Base-by-base conservation (phyloP, 2,797 vertebrate species). In the Uromys caudimaculatus region DNA sequence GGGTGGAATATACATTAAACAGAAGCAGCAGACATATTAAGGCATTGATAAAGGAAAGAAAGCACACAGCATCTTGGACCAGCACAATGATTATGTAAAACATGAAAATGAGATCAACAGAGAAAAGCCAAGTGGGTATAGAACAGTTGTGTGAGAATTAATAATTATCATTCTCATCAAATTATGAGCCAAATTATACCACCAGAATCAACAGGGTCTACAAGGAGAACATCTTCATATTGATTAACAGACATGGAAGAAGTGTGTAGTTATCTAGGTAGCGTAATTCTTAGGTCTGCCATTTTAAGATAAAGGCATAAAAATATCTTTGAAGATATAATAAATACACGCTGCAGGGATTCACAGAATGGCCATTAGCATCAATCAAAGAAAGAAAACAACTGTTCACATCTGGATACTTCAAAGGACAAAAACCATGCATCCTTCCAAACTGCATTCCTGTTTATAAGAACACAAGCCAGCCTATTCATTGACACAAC, bases 281-380 rank as follows among this genome's bases (percentile, higher is more conserved):
- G 41, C 38, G 50, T 7, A 75, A 23, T 10, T 71, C 8, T 47
- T 54, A 44, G 1, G 5, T 93, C 38, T 77, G 23, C 9, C 11
- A 38, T 32, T 79, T 95, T 75, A 75, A 93, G 56, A 73, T 62
- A 87, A 83, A 95, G 24, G 16, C 13, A 62, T 9, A 82, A 44
- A 10, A 35, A 60, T 75, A 86, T 81, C 13, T 86, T 90, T 27
- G 44, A 94, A 91, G 35, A 78, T 54, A 4, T 13, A 47, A 14
- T 73, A 29, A 32, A 47, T 75, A 4, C 81, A 69, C 95, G 29
- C 44, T n/a, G 32, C 11, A 60, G 23, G 19, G 35, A 79, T 67
- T 90, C 56, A 52, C 8, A 71, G 41, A 92, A 58, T 32, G 23
- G 44, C 2, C 35, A 50, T 87, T 81, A 64, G 38, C 21, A 27